Evolutionary conservation across 2,113 vertebrate genomes (phyloP).

Genomic region (Sebastes fasciatus): DNA sequence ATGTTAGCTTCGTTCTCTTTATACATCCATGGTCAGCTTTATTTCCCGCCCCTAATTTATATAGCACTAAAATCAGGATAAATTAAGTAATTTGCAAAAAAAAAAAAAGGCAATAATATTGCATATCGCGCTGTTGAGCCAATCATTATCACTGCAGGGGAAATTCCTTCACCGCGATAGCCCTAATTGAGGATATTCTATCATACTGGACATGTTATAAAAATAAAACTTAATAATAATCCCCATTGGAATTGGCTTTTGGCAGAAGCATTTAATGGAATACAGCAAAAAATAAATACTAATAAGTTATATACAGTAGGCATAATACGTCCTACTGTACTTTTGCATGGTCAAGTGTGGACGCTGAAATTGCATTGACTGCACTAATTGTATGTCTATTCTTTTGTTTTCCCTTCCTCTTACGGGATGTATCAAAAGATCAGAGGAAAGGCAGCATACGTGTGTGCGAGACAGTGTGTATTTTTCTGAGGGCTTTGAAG

Average conservation of each 20-base stretch:
- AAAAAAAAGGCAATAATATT: too few species aligned
- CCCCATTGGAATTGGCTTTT: neutral
- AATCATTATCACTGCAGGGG: too few species aligned
- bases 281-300: neutral
- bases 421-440: slow-evolving; percentile 52
- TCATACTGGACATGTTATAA: neutral
- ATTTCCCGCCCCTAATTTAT: too few species aligned
- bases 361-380: slow-evolving; percentile 36
- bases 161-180: too few species aligned
- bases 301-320: too few species aligned
- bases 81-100: too few species aligned
- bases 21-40: too few species aligned
- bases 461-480: slow-evolving; percentile 31
- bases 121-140: too few species aligned
- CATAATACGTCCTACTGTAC: too few species aligned
- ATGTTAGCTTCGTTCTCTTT: too few species aligned
- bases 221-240: neutral
- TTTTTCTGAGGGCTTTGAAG: slow-evolving; percentile 16
- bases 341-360: neutral
- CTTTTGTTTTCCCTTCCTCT: slow-evolving; percentile 55
- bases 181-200: neutral
- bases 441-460: slow-evolving; percentile 46
- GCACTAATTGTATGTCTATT: slow-evolving; percentile 40
- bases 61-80: too few species aligned
- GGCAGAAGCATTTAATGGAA: neutral